Conservation (phyloP, 2,888 invertebrate species). For the Lochmaea crataegi region DNA sequence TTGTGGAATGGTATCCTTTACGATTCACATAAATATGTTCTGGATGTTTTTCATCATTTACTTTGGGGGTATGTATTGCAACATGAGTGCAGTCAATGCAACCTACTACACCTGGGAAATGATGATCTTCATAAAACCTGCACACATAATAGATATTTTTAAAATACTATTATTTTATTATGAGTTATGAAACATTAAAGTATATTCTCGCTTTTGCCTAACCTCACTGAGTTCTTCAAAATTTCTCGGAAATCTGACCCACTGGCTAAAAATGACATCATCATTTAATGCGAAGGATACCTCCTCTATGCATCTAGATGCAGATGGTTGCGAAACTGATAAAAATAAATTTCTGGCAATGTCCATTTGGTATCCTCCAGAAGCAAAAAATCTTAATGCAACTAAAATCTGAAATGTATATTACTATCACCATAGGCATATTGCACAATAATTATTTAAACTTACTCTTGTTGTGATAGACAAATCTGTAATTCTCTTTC, state of each 20-base stretch:
- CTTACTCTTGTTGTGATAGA: no score
- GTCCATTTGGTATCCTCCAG: no score
- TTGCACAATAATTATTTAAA: no score
- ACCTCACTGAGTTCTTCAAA: neutral
- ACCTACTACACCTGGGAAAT: constrained; percentile 31
- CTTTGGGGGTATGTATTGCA: constrained; percentile 27
- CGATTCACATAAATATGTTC: constrained; percentile 35
- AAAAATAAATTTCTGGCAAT: no score
- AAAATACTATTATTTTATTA: no score
- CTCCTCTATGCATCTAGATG: constrained; percentile 2
- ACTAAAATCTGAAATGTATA: no score
- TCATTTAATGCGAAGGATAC: constrained; percentile 1
- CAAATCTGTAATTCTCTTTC: no score
- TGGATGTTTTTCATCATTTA: constrained; percentile 13
- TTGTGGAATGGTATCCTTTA: constrained; percentile 37
- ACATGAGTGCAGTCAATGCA: constrained; percentile 33
- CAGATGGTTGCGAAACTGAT: neutral
- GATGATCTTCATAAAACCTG: constrained; percentile 25
- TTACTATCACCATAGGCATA: no score
- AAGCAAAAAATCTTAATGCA: no score
- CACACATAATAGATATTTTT: no score
- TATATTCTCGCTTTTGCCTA: no score
- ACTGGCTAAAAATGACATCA: neutral
- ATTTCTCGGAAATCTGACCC: neutral
- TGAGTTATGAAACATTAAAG: no score